Evolutionary conservation across 2,888 invertebrate species (phyloP).

Genomic region (Escarpia spicata): DNA sequence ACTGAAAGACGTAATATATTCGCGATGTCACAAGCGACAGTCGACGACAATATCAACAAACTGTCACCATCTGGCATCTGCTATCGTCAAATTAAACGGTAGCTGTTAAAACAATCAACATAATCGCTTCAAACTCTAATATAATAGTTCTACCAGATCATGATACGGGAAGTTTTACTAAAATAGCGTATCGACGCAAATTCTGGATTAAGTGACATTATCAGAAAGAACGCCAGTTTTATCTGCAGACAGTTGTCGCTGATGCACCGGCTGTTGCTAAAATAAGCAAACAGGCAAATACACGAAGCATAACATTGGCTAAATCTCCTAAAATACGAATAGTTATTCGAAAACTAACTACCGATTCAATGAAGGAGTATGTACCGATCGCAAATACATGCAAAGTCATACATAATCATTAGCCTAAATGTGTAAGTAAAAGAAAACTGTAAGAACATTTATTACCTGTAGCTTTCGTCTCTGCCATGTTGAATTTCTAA

Average conservation of each 20-base stretch:
- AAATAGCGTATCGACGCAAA: background rate
- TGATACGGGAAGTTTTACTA: background rate
- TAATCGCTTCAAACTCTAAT: background rate
- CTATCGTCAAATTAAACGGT: background rate
- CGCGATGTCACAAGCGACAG: background rate
- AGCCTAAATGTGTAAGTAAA: background rate
- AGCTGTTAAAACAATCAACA: slow-evolving; percentile 16
- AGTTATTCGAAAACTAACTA: background rate
- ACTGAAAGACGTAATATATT: background rate
- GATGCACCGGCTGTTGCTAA: slow-evolving; percentile 13
- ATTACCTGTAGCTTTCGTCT: slow-evolving; percentile 13
- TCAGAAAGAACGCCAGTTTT: background rate
- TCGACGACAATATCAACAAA: background rate
- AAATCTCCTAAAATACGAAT: background rate
- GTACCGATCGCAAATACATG: background rate
- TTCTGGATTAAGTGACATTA: slow-evolving; percentile 6
- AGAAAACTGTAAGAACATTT: background rate
- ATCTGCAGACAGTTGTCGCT: background rate
- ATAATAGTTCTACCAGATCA: background rate
- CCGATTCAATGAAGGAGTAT: background rate
- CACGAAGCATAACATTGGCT: slow-evolving; percentile 12
- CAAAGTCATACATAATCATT: background rate
- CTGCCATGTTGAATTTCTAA: slow-evolving; percentile 16
- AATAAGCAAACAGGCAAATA: background rate
- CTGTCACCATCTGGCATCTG: background rate